Evolutionary conservation across 2,113 vertebrate genomes (phyloP), one percentile per base, ranked within the genome.

Genomic region (Sorex fumeus): DNA sequence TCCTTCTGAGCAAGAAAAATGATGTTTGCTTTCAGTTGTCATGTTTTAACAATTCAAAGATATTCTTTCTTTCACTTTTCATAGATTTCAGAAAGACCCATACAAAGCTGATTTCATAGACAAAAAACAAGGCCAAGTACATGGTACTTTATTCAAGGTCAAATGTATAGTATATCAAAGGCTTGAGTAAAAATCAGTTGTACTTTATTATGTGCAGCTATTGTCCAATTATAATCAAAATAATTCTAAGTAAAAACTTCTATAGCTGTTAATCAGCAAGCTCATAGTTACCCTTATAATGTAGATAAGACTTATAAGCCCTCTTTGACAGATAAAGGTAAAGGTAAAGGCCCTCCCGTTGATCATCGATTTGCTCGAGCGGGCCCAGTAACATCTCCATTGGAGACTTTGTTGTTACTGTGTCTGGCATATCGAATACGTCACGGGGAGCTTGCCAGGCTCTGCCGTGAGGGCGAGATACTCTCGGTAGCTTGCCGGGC

Each of bases 211-310:
- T 62, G 69, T 87, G 81, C 28, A 77, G 23, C 82, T 95, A 30
- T 95, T 69, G 13, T 79, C 84, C 27, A 27, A 57, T 71, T 81
- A 90, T 62, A 89, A 74, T 77, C 27, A 77, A 85, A 93, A 93
- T 84, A 50, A 85, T 84, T 21, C 21, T 69, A 94, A 15, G 85
- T 18, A 2, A 7, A 93, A 94, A 62, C 7, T 89, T 81, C 11
- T 80, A n/a, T 34, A 91, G 50, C 21, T 81, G 83, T 19, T 45
- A 76, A 84, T n/a, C 50, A 27, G 8, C 27, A 84, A 84, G 10
- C 81, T 93, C 40, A 88, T 3, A 87, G 66, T 36, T 91, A 69
- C 21, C 10, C 30, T 94, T 80, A 47, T 76, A 79, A 62, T 53
- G 28, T 57, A 60, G 21, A 13, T 57, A 77, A 21, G 40, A 40